Percentiles rank a stretch among this genome's conserved stretches.
phyloP scores from a whole-genome alignment of 2,113 vertebrate species.

The Cyanoliseus patagonus region DNA sequence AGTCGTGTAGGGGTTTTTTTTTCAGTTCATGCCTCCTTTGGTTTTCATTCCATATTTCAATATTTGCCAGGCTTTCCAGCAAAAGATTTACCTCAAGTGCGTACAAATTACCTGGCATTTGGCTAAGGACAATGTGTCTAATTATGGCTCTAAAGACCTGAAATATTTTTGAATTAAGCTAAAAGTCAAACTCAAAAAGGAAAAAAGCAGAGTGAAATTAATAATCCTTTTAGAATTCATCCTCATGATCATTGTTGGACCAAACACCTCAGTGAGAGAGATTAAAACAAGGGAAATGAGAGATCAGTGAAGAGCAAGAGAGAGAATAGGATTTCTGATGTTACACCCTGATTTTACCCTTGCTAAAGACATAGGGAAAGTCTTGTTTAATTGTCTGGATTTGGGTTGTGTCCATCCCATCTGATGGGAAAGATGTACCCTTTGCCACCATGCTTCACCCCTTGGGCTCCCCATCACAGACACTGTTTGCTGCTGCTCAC shows the following conservation, averaged over 20 bases:
- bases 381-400: neutral
- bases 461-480: neutral
- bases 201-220: conserved; percentile 30
- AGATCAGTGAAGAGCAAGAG: neutral
- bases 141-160: conserved; percentile 74
- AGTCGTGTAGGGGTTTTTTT: conserved; percentile 3
- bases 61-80: conserved; percentile 75
- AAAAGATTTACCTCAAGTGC: conserved; percentile 70
- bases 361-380: neutral
- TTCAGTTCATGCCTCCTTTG: conserved; percentile 42
- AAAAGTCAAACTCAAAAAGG: conserved; percentile 63
- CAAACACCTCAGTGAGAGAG: neutral
- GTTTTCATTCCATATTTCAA: conserved; percentile 76
- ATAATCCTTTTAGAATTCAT: conserved; percentile 74
- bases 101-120: conserved; percentile 77
- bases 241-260: conserved; percentile 7
- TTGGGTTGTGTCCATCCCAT: neutral
- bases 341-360: neutral
- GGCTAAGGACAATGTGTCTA: conserved; percentile 73
- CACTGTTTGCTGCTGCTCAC: neutral
- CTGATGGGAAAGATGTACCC: neutral
- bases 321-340: neutral
- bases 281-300: conserved; percentile 6
- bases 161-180: conserved; percentile 72
- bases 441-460: neutral